A percentile compares a stretch with the other conserved stretches of the same genome.
Conservation (phyloP, 2,797 vertebrate genomes). For the Sarcophilus harrisii region DNA sequence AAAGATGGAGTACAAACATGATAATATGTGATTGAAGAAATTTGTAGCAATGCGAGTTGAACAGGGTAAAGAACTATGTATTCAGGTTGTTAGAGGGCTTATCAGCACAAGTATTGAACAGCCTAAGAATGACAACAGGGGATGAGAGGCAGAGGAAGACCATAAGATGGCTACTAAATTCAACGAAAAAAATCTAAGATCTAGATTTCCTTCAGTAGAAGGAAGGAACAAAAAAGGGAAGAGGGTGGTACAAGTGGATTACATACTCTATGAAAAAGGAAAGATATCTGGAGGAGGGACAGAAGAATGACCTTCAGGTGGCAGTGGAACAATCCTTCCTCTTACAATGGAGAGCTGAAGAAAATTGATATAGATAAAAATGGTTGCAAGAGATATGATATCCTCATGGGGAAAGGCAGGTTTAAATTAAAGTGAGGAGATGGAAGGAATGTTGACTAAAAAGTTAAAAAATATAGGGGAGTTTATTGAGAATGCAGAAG, state of each 20-base stretch:
- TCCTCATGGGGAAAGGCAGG: background rate
- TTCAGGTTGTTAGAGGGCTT: background rate
- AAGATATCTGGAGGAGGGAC: background rate
- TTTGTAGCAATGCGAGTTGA: background rate
- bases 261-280: background rate
- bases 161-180: background rate
- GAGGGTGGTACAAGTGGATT: background rate
- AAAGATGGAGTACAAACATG: background rate
- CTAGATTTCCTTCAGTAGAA: background rate
- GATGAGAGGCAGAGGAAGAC: background rate
- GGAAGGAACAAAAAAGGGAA: background rate
- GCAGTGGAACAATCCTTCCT: background rate
- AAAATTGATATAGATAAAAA: background rate
- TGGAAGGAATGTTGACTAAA: background rate
- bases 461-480: background rate
- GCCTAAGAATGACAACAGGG: background rate
- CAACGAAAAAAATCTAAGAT: background rate
- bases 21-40: background rate
- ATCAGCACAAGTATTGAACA: background rate
- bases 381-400: background rate
- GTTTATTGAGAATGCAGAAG: background rate
- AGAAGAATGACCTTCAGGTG: background rate
- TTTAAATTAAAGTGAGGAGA: background rate
- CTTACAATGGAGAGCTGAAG: background rate
- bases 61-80: background rate